These are phyloP conservation scores for Carassius gibelio DNA, from an alignment of 2,113 vertebrate species.

Conservation along the genomic window DNA sequence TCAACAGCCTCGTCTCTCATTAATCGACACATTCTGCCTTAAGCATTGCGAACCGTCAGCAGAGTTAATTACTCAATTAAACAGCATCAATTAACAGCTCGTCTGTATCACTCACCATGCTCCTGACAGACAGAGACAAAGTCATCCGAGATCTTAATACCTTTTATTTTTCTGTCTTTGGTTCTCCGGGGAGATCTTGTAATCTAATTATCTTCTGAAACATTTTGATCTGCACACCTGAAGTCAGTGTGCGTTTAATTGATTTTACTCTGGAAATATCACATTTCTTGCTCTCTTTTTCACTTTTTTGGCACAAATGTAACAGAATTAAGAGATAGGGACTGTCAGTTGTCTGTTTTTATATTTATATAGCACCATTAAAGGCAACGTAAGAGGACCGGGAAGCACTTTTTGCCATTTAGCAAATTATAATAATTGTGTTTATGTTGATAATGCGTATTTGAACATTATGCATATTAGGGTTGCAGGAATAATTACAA, in stretches of 20 bases:
- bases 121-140: not conserved
- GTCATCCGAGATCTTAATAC: not conserved
- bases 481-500: too few species aligned
- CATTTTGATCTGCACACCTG: slow-evolving; percentile 21
- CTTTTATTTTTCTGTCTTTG: slow-evolving; percentile 6
- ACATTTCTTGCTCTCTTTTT: not conserved
- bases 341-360: not conserved
- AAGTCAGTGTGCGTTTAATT: not conserved
- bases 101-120: not conserved
- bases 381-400: not conserved
- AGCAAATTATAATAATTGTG: too few species aligned
- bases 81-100: slow-evolving; percentile 42
- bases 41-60: slow-evolving; percentile 38
- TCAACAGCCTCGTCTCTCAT: slow-evolving; percentile 44
- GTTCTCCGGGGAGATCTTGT: slow-evolving; percentile 26
- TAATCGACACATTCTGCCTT: slow-evolving; percentile 52
- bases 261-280: not conserved
- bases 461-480: too few species aligned
- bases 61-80: slow-evolving; percentile 55
- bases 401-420: not conserved
- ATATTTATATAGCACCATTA: not conserved
- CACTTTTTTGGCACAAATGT: not conserved
- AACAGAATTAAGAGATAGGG: not conserved
- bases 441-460: too few species aligned
- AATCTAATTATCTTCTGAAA: slow-evolving; percentile 43